These are phyloP conservation scores for Apostichopus californicus DNA, from an alignment of 35 echinoderm and acorn worm genomes.

Conservation along the genomic window DNA sequence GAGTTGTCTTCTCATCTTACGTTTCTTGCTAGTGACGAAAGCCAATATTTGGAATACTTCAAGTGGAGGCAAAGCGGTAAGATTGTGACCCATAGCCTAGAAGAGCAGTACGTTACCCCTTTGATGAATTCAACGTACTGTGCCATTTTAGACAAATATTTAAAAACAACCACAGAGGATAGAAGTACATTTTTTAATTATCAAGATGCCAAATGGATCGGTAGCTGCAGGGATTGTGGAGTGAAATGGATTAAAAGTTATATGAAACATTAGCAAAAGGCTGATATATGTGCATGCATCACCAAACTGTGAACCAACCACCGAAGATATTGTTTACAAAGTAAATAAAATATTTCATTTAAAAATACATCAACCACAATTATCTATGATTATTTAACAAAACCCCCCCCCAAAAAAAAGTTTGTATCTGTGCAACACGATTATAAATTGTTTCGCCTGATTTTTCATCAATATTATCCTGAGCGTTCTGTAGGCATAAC, in stretches of 20 bases:
- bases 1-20: slow-evolving; percentile 20
- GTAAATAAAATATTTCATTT: too few relatives aligned
- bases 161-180: slow-evolving; percentile 5
- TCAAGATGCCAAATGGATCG: slow-evolving; percentile 17
- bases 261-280: slow-evolving; percentile 21
- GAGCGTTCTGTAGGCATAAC: too few relatives aligned
- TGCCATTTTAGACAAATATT: slow-evolving; percentile 31
- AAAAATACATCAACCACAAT: too few relatives aligned
- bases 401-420: too few relatives aligned
- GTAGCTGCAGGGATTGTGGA: slow-evolving; percentile 28
- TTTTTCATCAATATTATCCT: too few relatives aligned
- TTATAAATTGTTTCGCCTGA: too few relatives aligned
- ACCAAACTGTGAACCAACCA: background rate
- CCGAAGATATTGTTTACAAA: background rate
- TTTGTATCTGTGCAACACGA: too few relatives aligned
- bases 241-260: slow-evolving; percentile 36
- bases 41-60: slow-evolving; percentile 51
- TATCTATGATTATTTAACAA: too few relatives aligned
- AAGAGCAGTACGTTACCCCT: slow-evolving; percentile 36
- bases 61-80: slow-evolving; percentile 52
- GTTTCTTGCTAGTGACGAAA: slow-evolving; percentile 30
- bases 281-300: background rate
- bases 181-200: slow-evolving; percentile 25
- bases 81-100: slow-evolving; percentile 14
- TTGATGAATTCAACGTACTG: slow-evolving; percentile 44